Percentiles rank a stretch among this genome's conserved stretches.
These are phyloP conservation scores for Piscicola geometra DNA, from an alignment of 2,888 invertebrate species.

Conservation along the genomic window DNA sequence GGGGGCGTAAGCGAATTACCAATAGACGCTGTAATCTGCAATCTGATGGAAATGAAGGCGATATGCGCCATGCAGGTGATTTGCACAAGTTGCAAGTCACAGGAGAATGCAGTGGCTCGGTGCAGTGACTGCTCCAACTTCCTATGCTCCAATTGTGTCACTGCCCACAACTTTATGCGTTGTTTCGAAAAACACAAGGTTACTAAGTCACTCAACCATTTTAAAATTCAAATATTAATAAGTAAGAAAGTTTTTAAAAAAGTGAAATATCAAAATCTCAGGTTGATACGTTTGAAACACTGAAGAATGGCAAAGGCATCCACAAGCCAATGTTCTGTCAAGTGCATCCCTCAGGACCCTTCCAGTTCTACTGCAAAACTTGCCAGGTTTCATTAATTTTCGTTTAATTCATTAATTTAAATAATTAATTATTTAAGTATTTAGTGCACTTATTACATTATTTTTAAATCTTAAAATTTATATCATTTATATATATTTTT, in stretches of 20 bases:
- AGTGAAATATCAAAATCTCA: slow-evolving; percentile 30
- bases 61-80: slow-evolving; percentile 67
- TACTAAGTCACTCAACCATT: background rate
- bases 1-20: slow-evolving; percentile 68
- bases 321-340: slow-evolving; percentile 83
- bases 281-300: slow-evolving; percentile 79
- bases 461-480: no score
- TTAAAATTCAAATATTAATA: no score
- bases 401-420: no score
- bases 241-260: no score
- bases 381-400: no score
- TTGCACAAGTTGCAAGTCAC: slow-evolving; percentile 91
- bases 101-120: slow-evolving; percentile 85
- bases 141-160: slow-evolving; percentile 86
- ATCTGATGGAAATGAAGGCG: slow-evolving; percentile 58
- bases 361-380: slow-evolving; percentile 80
- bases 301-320: slow-evolving; percentile 64
- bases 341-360: slow-evolving; percentile 73
- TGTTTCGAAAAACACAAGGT: slow-evolving; percentile 85
- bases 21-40: slow-evolving; percentile 77
- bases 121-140: slow-evolving; percentile 92
- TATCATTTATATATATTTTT: no score
- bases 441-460: no score
- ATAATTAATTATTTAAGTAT: background rate
- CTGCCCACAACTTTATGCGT: slow-evolving; percentile 91